Evolutionary conservation across 2,113 vertebrate genomes (phyloP).

Genomic region (Pluvianellus socialis): DNA sequence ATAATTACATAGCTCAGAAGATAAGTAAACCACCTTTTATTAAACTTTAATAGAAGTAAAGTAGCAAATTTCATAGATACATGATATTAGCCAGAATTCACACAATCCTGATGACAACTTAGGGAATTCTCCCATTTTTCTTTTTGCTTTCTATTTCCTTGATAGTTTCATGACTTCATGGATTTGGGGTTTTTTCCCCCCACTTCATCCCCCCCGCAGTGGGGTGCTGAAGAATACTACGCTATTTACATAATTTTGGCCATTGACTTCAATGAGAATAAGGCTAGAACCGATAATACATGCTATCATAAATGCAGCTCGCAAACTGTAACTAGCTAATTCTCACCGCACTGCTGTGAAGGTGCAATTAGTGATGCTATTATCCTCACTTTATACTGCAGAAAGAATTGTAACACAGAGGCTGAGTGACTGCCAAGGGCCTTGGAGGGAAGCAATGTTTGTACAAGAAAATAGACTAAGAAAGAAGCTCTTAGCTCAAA

Average conservation of each 20-base stretch:
- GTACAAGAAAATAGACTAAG: conserved; percentile 26
- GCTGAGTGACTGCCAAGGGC: not conserved
- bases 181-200: not conserved
- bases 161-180: not conserved
- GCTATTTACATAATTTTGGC: not conserved
- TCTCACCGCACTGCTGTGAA: not conserved
- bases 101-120: not conserved
- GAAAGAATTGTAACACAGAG: not conserved
- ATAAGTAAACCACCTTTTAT: not conserved
- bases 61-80: not conserved
- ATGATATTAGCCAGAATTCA: not conserved
- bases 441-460: not conserved
- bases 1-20: not conserved
- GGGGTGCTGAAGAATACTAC: not conserved
- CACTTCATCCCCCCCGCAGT: not conserved
- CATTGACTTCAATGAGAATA: not conserved
- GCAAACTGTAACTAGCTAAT: not conserved
- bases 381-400: not conserved
- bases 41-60: not conserved
- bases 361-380: not conserved
- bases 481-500: not conserved
- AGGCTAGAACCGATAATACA: not conserved
- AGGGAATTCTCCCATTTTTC: not conserved
- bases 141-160: not conserved
- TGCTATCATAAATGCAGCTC: not conserved